Percentiles rank a stretch among this genome's conserved stretches.
Evolutionary conservation across 1,140 invertebrate species (phyloP).

Genomic region (Megalopta genalis): DNA sequence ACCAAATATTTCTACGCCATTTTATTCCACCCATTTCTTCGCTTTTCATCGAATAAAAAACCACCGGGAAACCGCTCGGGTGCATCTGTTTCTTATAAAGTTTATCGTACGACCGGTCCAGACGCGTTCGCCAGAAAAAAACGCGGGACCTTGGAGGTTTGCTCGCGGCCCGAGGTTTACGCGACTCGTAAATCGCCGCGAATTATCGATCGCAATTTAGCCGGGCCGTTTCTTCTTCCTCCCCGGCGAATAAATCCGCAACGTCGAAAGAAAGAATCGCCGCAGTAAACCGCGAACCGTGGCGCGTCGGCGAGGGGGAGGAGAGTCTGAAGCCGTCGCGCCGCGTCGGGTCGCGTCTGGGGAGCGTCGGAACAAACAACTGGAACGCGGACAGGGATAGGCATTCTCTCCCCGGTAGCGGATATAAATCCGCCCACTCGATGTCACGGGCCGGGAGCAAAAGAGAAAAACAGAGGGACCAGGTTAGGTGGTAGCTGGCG

Average conservation of each 20-base stretch:
- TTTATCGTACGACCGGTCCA: too few species aligned
- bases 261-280: conserved; percentile 36
- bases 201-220: conserved; percentile 14
- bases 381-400: conserved; percentile 30
- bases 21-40: too few species aligned
- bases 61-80: too few species aligned
- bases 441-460: conserved; percentile 36
- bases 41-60: too few species aligned
- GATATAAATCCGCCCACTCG: conserved; percentile 53
- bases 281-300: conserved; percentile 23
- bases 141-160: too few species aligned
- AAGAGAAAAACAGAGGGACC: background rate
- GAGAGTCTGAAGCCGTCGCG: conserved; percentile 7
- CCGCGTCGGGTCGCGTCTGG: conserved; percentile 21
- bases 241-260: conserved; percentile 27
- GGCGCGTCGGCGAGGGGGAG: background rate
- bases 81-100: too few species aligned
- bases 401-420: conserved; percentile 24
- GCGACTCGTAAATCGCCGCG: background rate
- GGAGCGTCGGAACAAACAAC: conserved; percentile 44
- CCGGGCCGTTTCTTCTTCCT: background rate
- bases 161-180: too few species aligned
- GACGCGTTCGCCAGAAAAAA: too few species aligned
- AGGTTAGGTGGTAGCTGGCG: background rate
- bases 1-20: too few species aligned